Conservation (phyloP, 2,113 vertebrate genomes). For the Lampris incognitus region DNA sequence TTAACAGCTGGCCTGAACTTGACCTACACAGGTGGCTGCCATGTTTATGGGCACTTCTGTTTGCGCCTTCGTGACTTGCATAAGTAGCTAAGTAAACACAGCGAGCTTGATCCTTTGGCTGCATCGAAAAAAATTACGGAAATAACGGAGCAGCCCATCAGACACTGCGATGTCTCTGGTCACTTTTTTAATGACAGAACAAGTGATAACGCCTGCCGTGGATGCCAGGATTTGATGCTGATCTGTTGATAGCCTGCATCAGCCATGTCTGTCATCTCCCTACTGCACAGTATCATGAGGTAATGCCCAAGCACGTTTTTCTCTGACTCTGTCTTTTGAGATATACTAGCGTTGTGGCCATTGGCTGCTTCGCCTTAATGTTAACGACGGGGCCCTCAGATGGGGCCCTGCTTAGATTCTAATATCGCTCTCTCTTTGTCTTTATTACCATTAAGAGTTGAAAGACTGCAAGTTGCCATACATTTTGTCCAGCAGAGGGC, state of each 20-base stretch:
- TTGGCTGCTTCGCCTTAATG: no score
- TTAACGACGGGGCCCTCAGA: no score
- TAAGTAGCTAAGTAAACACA: no score
- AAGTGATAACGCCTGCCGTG: neutral
- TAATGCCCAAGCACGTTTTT: conserved; percentile 25
- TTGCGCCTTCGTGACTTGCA: no score
- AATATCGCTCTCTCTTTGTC: neutral
- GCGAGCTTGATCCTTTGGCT: no score
- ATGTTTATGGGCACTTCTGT: no score
- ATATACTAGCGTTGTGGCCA: no score
- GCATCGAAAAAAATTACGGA: no score
- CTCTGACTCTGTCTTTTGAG: neutral
- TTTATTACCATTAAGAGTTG: conserved; percentile 75
- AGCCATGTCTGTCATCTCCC: conserved; percentile 65
- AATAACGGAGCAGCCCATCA: no score
- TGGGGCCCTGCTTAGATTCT: neutral
- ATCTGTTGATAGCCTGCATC: conserved; percentile 1
- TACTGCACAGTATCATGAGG: conserved; percentile 71
- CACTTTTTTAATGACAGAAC: conserved; percentile 12
- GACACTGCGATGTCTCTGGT: no score
- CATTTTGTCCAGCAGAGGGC: conserved; percentile 80
- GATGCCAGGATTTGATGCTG: conserved; percentile 8
- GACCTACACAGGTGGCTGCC: no score
- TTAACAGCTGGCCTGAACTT: no score
- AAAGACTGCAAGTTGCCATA: conserved; percentile 72